phyloP scores from a whole-genome alignment of 2,797 vertebrate genomes.

The Peromyscus aztecus region DNA sequence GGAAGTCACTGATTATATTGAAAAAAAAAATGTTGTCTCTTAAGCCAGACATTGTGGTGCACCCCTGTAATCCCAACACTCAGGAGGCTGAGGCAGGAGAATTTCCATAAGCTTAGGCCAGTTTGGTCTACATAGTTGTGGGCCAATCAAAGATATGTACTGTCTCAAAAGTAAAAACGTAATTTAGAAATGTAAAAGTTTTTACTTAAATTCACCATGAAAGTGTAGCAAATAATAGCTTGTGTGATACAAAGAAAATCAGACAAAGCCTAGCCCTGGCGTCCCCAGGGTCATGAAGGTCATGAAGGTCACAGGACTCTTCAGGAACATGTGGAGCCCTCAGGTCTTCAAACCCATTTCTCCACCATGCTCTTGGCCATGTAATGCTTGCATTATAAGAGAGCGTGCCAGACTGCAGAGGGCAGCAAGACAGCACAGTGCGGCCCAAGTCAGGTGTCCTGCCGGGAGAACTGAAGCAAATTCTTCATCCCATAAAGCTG shows the following conservation, averaged over 20 bases:
- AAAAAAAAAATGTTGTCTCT: not conserved
- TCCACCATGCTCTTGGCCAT: not conserved
- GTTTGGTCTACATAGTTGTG: not conserved
- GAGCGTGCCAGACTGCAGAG: not conserved
- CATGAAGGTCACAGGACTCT: not conserved
- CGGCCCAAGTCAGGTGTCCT: not conserved
- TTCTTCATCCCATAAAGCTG: not conserved
- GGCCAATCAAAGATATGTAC: not conserved
- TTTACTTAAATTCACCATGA: not conserved
- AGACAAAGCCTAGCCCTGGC: not conserved
- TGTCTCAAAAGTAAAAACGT: not conserved
- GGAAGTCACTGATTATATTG: constrained; percentile 9
- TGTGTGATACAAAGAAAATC: not conserved
- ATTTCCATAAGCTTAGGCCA: not conserved
- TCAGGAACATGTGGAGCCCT: not conserved
- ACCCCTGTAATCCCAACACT: not conserved
- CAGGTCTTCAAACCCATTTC: not conserved
- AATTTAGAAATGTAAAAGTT: not conserved
- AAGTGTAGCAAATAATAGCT: not conserved
- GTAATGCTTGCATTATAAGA: not conserved
- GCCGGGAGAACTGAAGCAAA: not conserved
- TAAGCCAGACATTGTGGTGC: not conserved
- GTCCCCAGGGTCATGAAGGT: not conserved
- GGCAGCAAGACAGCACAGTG: not conserved
- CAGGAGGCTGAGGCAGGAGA: not conserved